phyloP scores from a whole-genome alignment of 2,888 invertebrate genomes.

The Antheraea assamensis region DNA sequence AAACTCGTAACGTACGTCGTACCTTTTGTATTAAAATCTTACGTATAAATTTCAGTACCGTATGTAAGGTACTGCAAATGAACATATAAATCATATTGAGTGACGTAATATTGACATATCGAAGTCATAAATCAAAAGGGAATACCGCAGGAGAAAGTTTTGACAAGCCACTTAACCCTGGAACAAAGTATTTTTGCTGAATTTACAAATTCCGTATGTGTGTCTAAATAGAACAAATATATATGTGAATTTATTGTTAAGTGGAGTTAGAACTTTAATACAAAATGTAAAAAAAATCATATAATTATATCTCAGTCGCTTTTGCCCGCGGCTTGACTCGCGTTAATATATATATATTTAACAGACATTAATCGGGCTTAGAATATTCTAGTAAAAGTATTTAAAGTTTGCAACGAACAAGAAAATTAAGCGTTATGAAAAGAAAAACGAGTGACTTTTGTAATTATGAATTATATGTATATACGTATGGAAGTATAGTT shows the following conservation, averaged over 20 bases:
- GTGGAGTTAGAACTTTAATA: background rate
- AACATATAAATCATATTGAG: constrained; percentile 75
- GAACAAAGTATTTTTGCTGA: constrained; percentile 57
- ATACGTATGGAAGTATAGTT: too few relatives aligned
- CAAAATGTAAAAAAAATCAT: too few relatives aligned
- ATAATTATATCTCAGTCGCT: too few relatives aligned
- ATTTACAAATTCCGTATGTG: constrained; percentile 1
- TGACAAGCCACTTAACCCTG: constrained; percentile 74
- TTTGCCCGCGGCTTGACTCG: too few relatives aligned
- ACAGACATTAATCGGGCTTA: too few relatives aligned
- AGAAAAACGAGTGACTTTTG: too few relatives aligned
- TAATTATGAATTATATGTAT: too few relatives aligned
- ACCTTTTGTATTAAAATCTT: constrained; percentile 2
- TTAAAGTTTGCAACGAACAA: too few relatives aligned
- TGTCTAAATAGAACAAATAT: background rate
- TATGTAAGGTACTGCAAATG: constrained; percentile 58
- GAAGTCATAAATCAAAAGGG: constrained; percentile 76
- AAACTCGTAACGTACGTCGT: too few relatives aligned
- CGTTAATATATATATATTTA: too few relatives aligned
- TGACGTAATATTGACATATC: constrained; percentile 78
- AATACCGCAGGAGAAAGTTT: constrained; percentile 72
- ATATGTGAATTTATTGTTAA: background rate
- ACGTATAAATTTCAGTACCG: constrained; percentile 17
- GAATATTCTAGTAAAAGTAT: too few relatives aligned
- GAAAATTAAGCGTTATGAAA: too few relatives aligned